phyloP scores from a whole-genome alignment of 1,140 invertebrate genomes.

The Drosophila ironensis region DNA sequence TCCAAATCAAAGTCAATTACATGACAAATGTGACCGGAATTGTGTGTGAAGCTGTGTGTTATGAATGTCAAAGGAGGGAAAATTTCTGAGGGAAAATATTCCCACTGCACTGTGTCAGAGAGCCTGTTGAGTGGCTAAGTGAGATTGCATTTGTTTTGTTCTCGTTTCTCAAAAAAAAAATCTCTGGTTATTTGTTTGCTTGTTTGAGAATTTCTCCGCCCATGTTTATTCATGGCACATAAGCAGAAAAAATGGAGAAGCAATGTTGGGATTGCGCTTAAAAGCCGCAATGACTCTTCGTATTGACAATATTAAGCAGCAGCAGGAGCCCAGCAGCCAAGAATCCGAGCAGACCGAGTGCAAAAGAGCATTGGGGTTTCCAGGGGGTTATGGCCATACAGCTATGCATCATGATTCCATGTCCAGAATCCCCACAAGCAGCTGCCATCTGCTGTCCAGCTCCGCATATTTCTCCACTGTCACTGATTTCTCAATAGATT shows the following conservation, averaged over 20 bases:
- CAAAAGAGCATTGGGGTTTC: conserved; percentile 1
- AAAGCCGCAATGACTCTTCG: conserved; percentile 55
- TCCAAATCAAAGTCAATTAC: conserved; percentile 45
- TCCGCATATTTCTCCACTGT: conserved; percentile 67
- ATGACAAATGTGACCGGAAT: conserved; percentile 33
- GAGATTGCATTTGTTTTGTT: conserved; percentile 53
- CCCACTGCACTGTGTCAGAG: conserved; percentile 36
- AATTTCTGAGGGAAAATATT: conserved; percentile 4
- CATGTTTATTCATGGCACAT: conserved; percentile 47
- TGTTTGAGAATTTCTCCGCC: conserved; percentile 31
- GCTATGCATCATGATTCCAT: conserved; percentile 38
- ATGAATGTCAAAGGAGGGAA: conserved; percentile 6
- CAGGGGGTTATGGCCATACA: not conserved
- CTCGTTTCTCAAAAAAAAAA: conserved; percentile 4
- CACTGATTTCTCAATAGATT: conserved; percentile 79
- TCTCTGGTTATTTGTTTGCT: conserved; percentile 27
- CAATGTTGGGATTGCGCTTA: conserved; percentile 15
- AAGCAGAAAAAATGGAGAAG: conserved; percentile 18
- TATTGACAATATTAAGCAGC: conserved; percentile 40
- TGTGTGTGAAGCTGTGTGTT: conserved; percentile 1
- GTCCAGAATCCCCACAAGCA: conserved; percentile 47
- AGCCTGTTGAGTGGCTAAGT: conserved; percentile 44
- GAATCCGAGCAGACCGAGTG: not conserved
- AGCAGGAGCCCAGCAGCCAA: too few relatives aligned
- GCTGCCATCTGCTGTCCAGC: conserved; percentile 38